Base-by-base conservation (phyloP, 2,888 invertebrate genomes). In the Opisthograptis luteolata region DNA sequence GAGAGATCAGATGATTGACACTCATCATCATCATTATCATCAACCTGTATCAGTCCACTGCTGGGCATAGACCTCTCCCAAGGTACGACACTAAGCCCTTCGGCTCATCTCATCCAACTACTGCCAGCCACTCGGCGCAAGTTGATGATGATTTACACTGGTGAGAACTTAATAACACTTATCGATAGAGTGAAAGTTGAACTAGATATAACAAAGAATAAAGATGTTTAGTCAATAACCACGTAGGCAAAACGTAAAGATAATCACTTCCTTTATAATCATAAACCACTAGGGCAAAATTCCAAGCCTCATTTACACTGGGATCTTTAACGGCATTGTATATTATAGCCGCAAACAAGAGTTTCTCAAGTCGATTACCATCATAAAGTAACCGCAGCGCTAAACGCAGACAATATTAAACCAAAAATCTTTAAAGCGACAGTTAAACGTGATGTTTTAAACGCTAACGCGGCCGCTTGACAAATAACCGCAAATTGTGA, bases 401-500 rank as follows among this genome's bases (percentile, higher is more conserved):
- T 52, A 55, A 59, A 55, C 56, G 43, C 41, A 48, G 41, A 37
- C 43, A 37, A 37, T 48, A 36, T 28, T 36, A 43, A 42, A 49
- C 37, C 45, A 45, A 45, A 45, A 54, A 49, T 54, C 39, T 60
- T 59, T 49, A 60, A 59, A 62, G 58, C 58, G 58, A 59, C 61
- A 51, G 56, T 57, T 61, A 58, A 61, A 55, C 54, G 56, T 53
- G 53, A 58, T 58, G 57, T 56, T 58, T 43, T 13, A 40, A 49
- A 13, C 31, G 28, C 35, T 47, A 45, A 47, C 43, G 50, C 32
- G 17, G 15, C 51, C 53, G 51, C 57, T 52, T 61, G 58, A 56
- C 88, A 84, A 86, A 86, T 77, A 84, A 86, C 89, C 90, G 75
- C 87, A 89, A 86, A 86, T 85, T 87, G 85, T 79, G 76, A 87